Percentiles rank a stretch among this genome's conserved stretches.
Conservation (phyloP, 2,797 vertebrate genomes). For the Diplodus sargus region DNA sequence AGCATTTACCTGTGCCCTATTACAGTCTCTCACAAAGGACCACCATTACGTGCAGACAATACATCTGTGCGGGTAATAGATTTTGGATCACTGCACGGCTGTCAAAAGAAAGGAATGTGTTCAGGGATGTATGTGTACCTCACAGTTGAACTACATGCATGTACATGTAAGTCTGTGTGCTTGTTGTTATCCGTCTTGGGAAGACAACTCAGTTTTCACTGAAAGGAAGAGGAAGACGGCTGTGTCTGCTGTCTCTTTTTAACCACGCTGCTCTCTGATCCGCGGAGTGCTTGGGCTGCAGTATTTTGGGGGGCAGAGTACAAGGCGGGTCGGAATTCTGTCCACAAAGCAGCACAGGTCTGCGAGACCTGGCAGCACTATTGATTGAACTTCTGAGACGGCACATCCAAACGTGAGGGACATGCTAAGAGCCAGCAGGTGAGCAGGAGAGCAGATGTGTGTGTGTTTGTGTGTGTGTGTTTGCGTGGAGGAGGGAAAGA, state of each 20-base stretch:
- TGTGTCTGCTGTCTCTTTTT: slow-evolving; percentile 43
- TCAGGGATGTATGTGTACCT: neutral
- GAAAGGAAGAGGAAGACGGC: slow-evolving; percentile 29
- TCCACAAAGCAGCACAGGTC: slow-evolving; percentile 70
- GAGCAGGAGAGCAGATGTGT: slow-evolving; percentile 17
- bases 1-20: slow-evolving; percentile 55
- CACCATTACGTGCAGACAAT: slow-evolving; percentile 47
- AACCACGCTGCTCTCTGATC: slow-evolving; percentile 67
- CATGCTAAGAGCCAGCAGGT: slow-evolving; percentile 66
- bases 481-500: slow-evolving; percentile 19
- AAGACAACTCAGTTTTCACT: slow-evolving; percentile 13
- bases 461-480: slow-evolving; percentile 10
- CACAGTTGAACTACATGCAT: neutral
- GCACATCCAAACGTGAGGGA: slow-evolving; percentile 71
- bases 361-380: slow-evolving; percentile 69
- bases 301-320: slow-evolving; percentile 61
- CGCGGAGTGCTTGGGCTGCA: slow-evolving; percentile 60
- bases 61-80: slow-evolving; percentile 27
- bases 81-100: slow-evolving; percentile 38
- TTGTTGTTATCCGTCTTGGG: neutral
- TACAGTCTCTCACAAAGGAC: slow-evolving; percentile 41
- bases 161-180: neutral
- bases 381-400: slow-evolving; percentile 75
- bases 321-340: slow-evolving; percentile 66
- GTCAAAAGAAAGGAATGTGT: slow-evolving; percentile 8